A percentile compares a stretch with the other conserved stretches of the same genome.
Conservation (phyloP, 1,140 invertebrate genomes). For the Megalonaias nervosa region DNA sequence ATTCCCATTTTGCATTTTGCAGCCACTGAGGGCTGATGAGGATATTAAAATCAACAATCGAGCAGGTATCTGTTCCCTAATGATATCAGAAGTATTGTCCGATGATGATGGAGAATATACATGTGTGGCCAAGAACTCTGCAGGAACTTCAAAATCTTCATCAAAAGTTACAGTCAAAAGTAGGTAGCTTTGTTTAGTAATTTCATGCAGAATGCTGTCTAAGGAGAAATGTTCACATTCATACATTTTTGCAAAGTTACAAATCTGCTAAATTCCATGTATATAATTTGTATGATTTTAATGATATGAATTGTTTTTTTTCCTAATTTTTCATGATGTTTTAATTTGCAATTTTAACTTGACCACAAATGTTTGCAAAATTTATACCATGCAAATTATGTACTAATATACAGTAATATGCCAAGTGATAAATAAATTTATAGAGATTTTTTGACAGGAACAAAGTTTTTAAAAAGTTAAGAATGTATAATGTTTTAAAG, state of each 20-base stretch:
- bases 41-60: conserved; percentile 42
- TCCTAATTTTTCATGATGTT: no score
- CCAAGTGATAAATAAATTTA: no score
- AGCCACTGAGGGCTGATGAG: conserved; percentile 53
- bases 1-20: neutral
- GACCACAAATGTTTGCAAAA: no score
- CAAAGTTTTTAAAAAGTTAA: no score
- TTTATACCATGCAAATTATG: no score
- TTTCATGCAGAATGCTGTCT: neutral
- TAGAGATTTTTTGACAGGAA: no score
- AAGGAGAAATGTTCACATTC: neutral
- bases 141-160: conserved; percentile 80
- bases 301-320: no score
- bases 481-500: no score
- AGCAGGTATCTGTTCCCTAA: conserved; percentile 76
- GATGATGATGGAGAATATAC: conserved; percentile 94
- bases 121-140: conserved; percentile 90
- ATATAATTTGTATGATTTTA: no score
- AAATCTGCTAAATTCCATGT: neutral
- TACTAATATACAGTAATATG: no score
- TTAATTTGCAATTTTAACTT: no score
- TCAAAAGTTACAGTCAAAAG: conserved; percentile 58
- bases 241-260: neutral
- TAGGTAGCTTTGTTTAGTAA: neutral
- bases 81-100: conserved; percentile 94